These are phyloP conservation scores for Drosophila sp. DNA, from an alignment of 1,140 invertebrate genomes.

Conservation along the genomic window DNA sequence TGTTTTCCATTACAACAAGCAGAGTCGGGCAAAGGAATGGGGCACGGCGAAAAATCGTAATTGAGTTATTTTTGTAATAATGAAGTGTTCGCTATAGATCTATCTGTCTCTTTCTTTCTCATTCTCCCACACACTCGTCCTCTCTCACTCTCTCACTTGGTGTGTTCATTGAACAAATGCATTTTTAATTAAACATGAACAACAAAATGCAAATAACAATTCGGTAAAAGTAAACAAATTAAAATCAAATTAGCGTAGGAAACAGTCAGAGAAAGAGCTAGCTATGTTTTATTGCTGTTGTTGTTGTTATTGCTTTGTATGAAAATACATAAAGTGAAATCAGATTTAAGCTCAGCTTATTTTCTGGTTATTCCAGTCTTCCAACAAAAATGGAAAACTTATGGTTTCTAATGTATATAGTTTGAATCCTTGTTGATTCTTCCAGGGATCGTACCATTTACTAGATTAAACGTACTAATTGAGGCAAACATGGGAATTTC, in stretches of 20 bases:
- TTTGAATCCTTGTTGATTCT: too few species aligned
- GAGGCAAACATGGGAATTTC: not conserved
- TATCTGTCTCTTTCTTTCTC: not conserved
- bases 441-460: too few species aligned
- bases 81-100: slow-evolving; percentile 49
- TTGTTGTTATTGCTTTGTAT: not conserved
- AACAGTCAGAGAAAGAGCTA: slow-evolving; percentile 1
- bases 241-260: slow-evolving; percentile 66
- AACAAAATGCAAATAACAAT: slow-evolving; percentile 42
- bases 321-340: slow-evolving; percentile 9
- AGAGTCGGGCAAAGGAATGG: not conserved
- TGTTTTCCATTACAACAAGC: slow-evolving; percentile 51
- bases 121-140: not conserved
- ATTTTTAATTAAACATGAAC: slow-evolving; percentile 59
- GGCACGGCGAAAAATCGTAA: slow-evolving; percentile 40
- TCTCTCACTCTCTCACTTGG: not conserved
- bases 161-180: slow-evolving; percentile 43
- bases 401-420: not conserved
- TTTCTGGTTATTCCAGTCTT: not conserved
- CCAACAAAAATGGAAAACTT: not conserved
- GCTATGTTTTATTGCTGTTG: not conserved
- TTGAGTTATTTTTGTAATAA: slow-evolving; percentile 73
- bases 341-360: slow-evolving; percentile 3
- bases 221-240: slow-evolving; percentile 64
- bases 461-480: too few species aligned